Percentiles rank a stretch among this genome's conserved stretches.
Evolutionary conservation across 2,888 invertebrate species (phyloP).

Genomic region (Ryuthela nishihirai): DNA sequence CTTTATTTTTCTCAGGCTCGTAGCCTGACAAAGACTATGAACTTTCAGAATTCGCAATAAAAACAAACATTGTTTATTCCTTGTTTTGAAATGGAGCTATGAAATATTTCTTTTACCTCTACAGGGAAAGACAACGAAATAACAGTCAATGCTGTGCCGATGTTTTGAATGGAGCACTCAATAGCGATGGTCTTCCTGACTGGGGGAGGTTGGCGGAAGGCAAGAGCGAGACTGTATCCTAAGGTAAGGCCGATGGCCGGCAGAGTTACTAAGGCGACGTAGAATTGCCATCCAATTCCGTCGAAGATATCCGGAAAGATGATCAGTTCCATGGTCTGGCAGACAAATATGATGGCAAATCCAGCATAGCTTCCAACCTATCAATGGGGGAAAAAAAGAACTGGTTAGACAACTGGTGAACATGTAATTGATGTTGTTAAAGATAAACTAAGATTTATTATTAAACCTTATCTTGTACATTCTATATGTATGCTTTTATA

Average conservation of each 20-base stretch:
- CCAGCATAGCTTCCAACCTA: conserved; percentile 47
- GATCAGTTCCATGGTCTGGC: conserved; percentile 42
- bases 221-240: conserved; percentile 45
- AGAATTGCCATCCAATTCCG: conserved; percentile 45
- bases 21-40: too few species aligned
- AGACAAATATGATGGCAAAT: conserved; percentile 45
- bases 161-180: conserved; percentile 49
- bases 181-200: conserved; percentile 47
- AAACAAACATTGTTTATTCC: too few species aligned
- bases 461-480: too few species aligned
- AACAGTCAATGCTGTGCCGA: conserved; percentile 48
- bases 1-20: too few species aligned
- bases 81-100: too few species aligned
- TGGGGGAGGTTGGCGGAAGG: conserved; percentile 42
- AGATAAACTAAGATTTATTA: too few species aligned
- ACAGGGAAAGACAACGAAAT: conserved; percentile 46
- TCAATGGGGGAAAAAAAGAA: too few species aligned
- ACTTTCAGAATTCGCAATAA: too few species aligned
- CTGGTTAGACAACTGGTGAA: too few species aligned
- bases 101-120: conserved; percentile 21
- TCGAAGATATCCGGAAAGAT: conserved; percentile 47
- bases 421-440: too few species aligned
- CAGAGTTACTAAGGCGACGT: conserved; percentile 44
- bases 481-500: too few species aligned
- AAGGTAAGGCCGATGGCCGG: conserved; percentile 45